A percentile compares a stretch with the other conserved stretches of the same genome.
These are phyloP conservation scores for Apodemia duryi DNA, from an alignment of 2,888 invertebrate species.

Conservation along the genomic window DNA sequence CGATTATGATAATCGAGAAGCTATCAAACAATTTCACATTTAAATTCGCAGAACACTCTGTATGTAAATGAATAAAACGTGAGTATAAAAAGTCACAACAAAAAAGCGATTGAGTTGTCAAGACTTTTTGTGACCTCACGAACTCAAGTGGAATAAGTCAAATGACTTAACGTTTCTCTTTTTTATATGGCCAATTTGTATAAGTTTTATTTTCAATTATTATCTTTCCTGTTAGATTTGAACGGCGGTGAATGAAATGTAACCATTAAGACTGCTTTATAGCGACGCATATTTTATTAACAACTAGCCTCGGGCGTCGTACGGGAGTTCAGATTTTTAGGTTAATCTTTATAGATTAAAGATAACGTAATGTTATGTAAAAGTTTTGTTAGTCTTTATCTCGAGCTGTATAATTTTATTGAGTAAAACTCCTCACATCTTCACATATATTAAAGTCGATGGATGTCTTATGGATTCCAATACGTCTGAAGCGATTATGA, in stretches of 20 bases:
- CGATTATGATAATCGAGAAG: background rate
- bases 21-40: conserved; percentile 29
- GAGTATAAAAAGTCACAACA: conserved; percentile 36
- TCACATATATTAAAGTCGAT: background rate
- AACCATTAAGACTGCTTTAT: conserved; percentile 9
- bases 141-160: conserved; percentile 23
- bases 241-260: conserved; percentile 14
- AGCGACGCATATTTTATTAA: conserved; percentile 5
- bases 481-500: no score
- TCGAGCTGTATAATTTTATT: background rate
- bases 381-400: background rate
- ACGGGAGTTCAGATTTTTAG: background rate
- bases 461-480: no score
- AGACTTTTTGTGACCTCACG: conserved; percentile 37
- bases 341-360: conserved; percentile 4
- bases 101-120: conserved; percentile 45
- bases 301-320: conserved; percentile 1
- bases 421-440: background rate
- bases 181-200: background rate
- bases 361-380: background rate
- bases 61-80: conserved; percentile 63
- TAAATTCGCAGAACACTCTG: conserved; percentile 61
- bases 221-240: conserved; percentile 15
- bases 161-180: conserved; percentile 30
- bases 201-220: conserved; percentile 14